Evolutionary conservation across 2,888 invertebrate genomes (phyloP).

Genomic region (Brachylomia viminalis): DNA sequence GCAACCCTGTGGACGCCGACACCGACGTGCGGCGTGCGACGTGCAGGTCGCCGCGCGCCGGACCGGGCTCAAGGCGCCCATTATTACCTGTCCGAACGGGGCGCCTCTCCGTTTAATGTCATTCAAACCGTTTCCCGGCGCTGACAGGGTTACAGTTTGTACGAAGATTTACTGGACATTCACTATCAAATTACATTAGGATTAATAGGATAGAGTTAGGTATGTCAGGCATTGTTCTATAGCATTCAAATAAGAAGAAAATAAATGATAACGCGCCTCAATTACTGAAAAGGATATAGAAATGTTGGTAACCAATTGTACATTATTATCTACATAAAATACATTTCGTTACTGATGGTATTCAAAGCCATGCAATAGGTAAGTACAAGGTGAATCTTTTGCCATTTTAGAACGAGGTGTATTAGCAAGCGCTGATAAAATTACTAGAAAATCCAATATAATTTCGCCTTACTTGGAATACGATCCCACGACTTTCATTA

Average conservation of each 20-base stretch:
- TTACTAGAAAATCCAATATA: not conserved
- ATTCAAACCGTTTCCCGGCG: constrained; percentile 37
- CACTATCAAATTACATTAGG: constrained; percentile 32
- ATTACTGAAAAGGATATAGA: not conserved
- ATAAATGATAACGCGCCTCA: not conserved
- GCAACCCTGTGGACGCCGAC: not conserved
- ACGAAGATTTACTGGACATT: constrained; percentile 46
- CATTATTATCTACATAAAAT: not conserved
- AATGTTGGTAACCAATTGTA: not conserved
- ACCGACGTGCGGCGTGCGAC: constrained; percentile 2
- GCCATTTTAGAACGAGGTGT: not conserved
- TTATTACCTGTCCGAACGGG: constrained; percentile 56
- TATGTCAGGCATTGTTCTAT: not conserved
- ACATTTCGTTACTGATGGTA: not conserved
- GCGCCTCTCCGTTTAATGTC: constrained; percentile 46
- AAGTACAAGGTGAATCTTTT: not conserved
- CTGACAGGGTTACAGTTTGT: constrained; percentile 47
- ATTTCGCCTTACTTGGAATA: not conserved
- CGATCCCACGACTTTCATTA: not conserved
- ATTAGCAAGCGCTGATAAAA: not conserved
- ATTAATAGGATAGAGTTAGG: constrained; percentile 27
- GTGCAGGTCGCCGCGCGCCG: constrained; percentile 21
- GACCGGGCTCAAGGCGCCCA: constrained; percentile 48
- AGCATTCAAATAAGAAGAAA: not conserved
- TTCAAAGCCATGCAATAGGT: not conserved